Conservation (phyloP, 1,140 invertebrate genomes). For the Neelides sp. region DNA sequence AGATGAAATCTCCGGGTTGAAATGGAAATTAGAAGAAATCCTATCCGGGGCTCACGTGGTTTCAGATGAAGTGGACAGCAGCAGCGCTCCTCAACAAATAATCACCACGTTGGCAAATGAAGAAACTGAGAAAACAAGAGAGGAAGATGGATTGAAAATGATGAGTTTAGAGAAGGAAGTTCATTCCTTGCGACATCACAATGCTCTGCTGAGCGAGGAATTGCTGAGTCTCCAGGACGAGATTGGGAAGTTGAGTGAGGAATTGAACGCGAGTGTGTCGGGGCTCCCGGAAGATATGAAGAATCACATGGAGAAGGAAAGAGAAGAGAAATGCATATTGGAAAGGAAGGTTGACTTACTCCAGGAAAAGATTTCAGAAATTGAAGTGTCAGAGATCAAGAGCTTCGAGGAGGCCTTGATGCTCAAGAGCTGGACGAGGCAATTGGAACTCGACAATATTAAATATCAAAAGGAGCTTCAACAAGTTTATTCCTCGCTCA, state of each 20-base stretch:
- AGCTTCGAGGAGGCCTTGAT: constrained; percentile 21
- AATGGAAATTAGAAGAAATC: constrained; percentile 37
- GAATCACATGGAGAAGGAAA: constrained; percentile 35
- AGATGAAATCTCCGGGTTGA: constrained; percentile 35
- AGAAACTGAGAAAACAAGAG: constrained; percentile 23
- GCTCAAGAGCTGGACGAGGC: constrained; percentile 15
- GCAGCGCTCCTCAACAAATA: neutral
- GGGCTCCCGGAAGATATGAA: constrained; percentile 7
- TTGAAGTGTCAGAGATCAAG: constrained; percentile 22
- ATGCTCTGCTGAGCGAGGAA: constrained; percentile 12
- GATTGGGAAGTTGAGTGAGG: neutral
- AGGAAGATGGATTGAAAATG: neutral
- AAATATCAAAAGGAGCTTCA: constrained; percentile 18
- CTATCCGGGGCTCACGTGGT: constrained; percentile 48
- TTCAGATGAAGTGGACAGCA: constrained; percentile 34
- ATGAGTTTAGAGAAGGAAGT: neutral
- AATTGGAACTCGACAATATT: constrained; percentile 29
- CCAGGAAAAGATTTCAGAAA: constrained; percentile 24
- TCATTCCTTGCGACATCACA: constrained; percentile 10
- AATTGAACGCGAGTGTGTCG: constrained; percentile 2
- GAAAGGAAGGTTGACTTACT: constrained; percentile 29
- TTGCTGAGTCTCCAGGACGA: constrained; percentile 8
- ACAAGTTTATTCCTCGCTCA: constrained; percentile 10
- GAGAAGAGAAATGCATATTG: constrained; percentile 19
- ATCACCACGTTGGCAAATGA: constrained; percentile 8